Conservation (phyloP, 2,113 vertebrate species). For the Nycticorax nycticorax region DNA sequence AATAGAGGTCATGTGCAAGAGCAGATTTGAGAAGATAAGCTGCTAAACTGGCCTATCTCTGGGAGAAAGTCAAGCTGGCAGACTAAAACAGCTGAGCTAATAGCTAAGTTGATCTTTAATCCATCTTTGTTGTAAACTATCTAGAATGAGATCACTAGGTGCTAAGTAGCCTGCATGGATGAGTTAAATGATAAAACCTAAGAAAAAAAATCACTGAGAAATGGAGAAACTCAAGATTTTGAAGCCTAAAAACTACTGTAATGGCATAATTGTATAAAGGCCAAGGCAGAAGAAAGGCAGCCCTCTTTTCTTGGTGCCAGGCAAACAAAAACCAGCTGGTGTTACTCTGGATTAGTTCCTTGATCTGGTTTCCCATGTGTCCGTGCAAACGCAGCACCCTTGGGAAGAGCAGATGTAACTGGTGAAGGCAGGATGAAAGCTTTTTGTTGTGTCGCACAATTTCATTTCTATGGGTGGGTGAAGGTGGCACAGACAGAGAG, state of each 20-base stretch:
- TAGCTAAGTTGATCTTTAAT: conserved; percentile 8
- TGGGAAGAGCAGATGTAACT: not conserved
- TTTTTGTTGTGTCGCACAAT: not conserved
- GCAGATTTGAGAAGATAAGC: conserved; percentile 25
- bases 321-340: not conserved
- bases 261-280: not conserved
- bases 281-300: not conserved
- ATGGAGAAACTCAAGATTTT: not conserved
- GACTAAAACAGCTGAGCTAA: not conserved
- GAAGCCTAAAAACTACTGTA: not conserved
- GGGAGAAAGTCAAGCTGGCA: conserved; percentile 13
- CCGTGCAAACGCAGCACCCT: not conserved
- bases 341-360: not conserved
- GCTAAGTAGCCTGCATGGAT: not conserved
- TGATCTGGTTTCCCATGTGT: not conserved
- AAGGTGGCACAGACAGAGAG: not conserved
- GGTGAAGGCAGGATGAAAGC: not conserved
- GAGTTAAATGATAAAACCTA: not conserved
- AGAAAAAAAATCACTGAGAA: not conserved
- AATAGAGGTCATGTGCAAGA: not conserved
- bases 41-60: not conserved
- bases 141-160: not conserved
- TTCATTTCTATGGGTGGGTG: not conserved
- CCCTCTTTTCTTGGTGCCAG: not conserved
- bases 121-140: not conserved